A percentile compares a stretch with the other conserved stretches of the same genome.
Conservation (phyloP, 2,797 vertebrate species). For the Chiloscyllium punctatum region DNA sequence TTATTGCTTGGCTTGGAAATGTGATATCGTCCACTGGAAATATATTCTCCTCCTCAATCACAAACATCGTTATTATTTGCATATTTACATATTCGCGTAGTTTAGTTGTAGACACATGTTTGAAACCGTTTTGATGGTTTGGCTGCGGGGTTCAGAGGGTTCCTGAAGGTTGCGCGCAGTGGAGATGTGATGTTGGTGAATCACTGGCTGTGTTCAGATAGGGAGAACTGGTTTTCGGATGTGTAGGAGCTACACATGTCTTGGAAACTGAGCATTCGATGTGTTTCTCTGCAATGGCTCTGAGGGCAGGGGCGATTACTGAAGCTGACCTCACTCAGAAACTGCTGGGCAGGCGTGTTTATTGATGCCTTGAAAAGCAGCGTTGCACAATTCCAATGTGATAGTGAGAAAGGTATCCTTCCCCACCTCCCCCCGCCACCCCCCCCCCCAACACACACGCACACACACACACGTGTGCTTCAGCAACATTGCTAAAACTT, state of each 20-base stretch:
- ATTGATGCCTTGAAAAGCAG: not conserved
- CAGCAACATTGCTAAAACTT: too few species aligned
- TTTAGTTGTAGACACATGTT: not conserved
- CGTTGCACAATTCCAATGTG: not conserved
- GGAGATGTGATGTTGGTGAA: not conserved
- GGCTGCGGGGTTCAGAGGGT: not conserved
- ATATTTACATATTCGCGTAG: not conserved
- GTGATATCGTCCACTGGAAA: conserved; percentile 44
- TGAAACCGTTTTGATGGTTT: conserved; percentile 17
- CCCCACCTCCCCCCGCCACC: not conserved
- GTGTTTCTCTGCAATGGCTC: not conserved
- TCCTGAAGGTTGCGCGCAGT: not conserved
- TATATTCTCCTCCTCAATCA: conserved; percentile 39
- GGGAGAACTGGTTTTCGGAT: not conserved
- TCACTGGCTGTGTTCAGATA: too few species aligned
- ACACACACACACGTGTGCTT: not conserved
- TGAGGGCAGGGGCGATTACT: too few species aligned
- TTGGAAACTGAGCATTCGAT: not conserved
- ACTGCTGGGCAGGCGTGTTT: not conserved
- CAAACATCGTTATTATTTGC: not conserved
- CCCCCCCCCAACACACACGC: too few species aligned
- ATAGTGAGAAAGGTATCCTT: not conserved
- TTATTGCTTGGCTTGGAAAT: conserved; percentile 43
- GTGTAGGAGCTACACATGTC: not conserved
- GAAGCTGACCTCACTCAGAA: not conserved